These are phyloP conservation scores for Isaurus tuberculatus DNA, from an alignment of 92 coral and sea anemone species.

Conservation along the genomic window DNA sequence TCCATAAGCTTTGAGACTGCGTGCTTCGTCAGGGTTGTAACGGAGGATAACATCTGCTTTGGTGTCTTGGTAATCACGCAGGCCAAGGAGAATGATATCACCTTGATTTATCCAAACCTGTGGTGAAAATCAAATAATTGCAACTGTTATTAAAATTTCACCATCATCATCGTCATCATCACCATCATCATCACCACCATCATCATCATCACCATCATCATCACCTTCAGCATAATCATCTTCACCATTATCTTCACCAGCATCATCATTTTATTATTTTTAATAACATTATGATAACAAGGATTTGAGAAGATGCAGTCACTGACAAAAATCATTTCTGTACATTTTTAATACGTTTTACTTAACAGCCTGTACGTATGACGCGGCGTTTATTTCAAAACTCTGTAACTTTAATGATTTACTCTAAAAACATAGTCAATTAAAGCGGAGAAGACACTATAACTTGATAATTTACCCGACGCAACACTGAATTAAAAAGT, in stretches of 20 bases:
- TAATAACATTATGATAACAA: too few species aligned
- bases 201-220: not conserved
- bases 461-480: not conserved
- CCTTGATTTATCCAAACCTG: constrained; percentile 99
- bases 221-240: not conserved
- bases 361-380: not conserved
- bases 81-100: constrained; percentile 93
- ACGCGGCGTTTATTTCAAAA: not conserved
- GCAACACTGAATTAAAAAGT: not conserved
- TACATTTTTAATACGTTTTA: not conserved
- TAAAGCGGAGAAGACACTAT: not conserved
- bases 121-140: not conserved
- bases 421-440: not conserved
- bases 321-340: not conserved
- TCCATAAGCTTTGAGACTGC: constrained; percentile 87
- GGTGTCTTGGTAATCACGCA: constrained; percentile 92
- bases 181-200: not conserved
- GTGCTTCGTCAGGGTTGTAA: constrained; percentile 96
- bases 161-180: not conserved
- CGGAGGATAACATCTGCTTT: constrained; percentile 98
- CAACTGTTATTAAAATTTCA: not conserved
- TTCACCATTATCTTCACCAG: not conserved
- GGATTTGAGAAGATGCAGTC: not conserved
- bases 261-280: too few species aligned
- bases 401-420: not conserved